phyloP scores from a whole-genome alignment of 2,113 vertebrate species.

The Terrapene triunguis region DNA sequence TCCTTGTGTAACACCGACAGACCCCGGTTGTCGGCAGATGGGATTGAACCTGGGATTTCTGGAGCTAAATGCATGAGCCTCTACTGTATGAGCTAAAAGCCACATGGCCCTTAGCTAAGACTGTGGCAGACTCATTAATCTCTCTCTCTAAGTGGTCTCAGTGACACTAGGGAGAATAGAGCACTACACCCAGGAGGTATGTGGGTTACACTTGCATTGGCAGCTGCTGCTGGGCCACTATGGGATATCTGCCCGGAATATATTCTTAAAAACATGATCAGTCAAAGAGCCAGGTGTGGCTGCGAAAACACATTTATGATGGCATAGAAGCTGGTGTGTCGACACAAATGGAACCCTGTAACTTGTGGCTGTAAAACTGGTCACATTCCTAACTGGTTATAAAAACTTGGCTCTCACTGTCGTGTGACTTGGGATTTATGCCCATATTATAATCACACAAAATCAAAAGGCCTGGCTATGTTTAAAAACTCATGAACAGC shows the following conservation, averaged over 20 bases:
- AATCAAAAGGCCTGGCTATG: not conserved
- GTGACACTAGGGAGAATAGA: too few species aligned
- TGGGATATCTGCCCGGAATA: not conserved
- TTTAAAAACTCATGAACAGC: not conserved
- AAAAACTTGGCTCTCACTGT: not conserved
- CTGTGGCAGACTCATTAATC: too few species aligned
- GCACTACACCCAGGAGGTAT: too few species aligned
- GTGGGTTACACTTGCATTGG: not conserved
- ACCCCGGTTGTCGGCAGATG: too few species aligned
- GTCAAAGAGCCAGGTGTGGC: not conserved
- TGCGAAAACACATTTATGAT: not conserved
- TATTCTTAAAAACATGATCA: not conserved
- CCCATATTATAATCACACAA: not conserved
- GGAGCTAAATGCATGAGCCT: too few species aligned
- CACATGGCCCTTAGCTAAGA: too few species aligned
- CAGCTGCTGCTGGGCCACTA: not conserved
- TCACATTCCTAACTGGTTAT: not conserved
- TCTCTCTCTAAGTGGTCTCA: too few species aligned
- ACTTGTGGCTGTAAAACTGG: not conserved
- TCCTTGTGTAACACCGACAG: too few species aligned
- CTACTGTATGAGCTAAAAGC: too few species aligned
- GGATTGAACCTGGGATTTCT: too few species aligned
- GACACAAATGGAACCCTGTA: not conserved
- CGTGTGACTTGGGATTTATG: not conserved
- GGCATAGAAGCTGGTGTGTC: not conserved